Evolutionary conservation across 2,888 invertebrate species (phyloP), one percentile per base, ranked within the genome.

Genomic region (Eupithecia subfuscata): DNA sequence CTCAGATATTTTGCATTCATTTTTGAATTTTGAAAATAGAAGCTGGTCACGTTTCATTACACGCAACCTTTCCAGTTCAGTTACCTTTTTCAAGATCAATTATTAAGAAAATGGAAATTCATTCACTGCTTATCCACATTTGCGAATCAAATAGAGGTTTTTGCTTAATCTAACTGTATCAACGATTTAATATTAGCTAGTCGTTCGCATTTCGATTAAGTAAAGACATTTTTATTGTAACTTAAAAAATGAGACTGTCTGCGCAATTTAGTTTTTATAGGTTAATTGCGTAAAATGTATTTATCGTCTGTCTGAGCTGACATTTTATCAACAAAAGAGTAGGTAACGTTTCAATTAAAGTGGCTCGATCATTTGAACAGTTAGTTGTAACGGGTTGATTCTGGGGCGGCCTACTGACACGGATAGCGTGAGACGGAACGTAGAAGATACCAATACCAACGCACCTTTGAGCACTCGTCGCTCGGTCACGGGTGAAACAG

Each of bases 351-450:
- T 81, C 89, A 91, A 91, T 91, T 91, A 91, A 87, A 87, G 83
- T 82, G 83, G 83, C 81, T 84, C 88, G 87, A 86, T 90, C 89
- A 89, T 89, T 90, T 86, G 84, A 91, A 94, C 95, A 92, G 95
- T 95, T 94, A 94, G 87, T 78, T 81, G 90, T 94, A 94, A 93
- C 94, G 94, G 92, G 89, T 85, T 81, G 88, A 90, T 92, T 90
- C 90, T 91, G 89, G 90, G 89, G 84, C 91, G 92, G 83, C 94
- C 92, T 86, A 94, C 92, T 95, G 92, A 94, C 94, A 94, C 90
- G 88, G 88, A 90, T 91, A 87, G 86, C 88, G 82, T 85, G 83
- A 78, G 87, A 88, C 85, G 86, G 85, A 88, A 84, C 87, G 86
- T 60, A 56, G 56, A 11, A 56, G 56, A 11, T 84, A 85, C 81